A percentile compares a stretch with the other conserved stretches of the same genome.
These are phyloP conservation scores for Balaeniceps rex DNA, from an alignment of 2,113 vertebrate genomes.

Conservation along the genomic window DNA sequence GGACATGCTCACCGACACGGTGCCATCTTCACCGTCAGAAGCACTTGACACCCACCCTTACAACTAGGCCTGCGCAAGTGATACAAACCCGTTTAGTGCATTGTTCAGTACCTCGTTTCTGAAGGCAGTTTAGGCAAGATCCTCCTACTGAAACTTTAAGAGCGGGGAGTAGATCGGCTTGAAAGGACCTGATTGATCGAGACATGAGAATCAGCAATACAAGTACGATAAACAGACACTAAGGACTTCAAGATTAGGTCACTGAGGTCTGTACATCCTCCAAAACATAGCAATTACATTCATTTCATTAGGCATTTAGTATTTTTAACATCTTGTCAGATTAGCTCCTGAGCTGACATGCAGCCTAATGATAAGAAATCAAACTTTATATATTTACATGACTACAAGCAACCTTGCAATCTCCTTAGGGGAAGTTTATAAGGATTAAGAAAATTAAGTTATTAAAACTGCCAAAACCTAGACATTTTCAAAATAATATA, in stretches of 20 bases:
- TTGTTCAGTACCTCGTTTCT: neutral
- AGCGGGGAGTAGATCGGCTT: neutral
- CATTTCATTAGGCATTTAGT: neutral
- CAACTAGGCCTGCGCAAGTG: neutral
- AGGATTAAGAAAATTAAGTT: neutral
- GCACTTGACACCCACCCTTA: neutral
- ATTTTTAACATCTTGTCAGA: neutral
- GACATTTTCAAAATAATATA: neutral
- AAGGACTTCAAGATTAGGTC: neutral
- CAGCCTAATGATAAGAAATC: neutral
- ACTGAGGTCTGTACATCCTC: neutral
- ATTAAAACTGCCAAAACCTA: neutral
- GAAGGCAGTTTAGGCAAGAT: neutral
- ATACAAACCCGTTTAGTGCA: too few species aligned
- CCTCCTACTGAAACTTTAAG: neutral
- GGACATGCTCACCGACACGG: neutral
- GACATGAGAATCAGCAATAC: neutral
- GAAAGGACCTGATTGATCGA: neutral
- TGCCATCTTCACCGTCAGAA: neutral
- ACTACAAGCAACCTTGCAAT: neutral
- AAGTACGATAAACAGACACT: too few species aligned
- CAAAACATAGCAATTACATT: neutral
- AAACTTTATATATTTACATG: neutral
- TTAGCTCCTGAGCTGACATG: neutral
- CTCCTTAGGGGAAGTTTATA: neutral